phyloP scores from a whole-genome alignment of 2,888 invertebrate species.

The Chrysolina oricalcia region DNA sequence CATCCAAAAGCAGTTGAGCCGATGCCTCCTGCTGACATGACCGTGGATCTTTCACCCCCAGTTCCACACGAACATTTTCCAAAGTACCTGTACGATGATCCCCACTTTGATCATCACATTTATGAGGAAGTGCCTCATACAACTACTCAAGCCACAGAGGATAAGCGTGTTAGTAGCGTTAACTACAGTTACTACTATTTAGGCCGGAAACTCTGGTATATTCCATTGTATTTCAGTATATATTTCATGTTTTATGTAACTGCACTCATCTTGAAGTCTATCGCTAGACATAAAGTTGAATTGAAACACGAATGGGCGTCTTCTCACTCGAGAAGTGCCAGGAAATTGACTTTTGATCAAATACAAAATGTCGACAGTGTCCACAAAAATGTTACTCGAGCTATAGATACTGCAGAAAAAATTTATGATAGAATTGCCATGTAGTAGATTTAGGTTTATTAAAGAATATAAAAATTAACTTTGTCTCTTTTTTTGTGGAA shows the following conservation, averaged over 20 bases:
- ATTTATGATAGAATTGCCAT: constrained; percentile 59
- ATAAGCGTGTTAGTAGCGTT: constrained; percentile 76
- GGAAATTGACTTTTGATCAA: constrained; percentile 51
- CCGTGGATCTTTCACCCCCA: constrained; percentile 71
- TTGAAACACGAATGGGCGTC: constrained; percentile 74
- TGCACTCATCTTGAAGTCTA: constrained; percentile 81
- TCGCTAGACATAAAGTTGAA: constrained; percentile 82
- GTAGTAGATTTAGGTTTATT: constrained; percentile 46
- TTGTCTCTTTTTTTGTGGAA: background rate
- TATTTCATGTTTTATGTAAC: constrained; percentile 82
- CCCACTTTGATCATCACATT: constrained; percentile 66
- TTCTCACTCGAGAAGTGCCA: constrained; percentile 52
- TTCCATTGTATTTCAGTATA: constrained; percentile 84
- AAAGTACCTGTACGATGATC: constrained; percentile 69
- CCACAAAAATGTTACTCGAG: constrained; percentile 60
- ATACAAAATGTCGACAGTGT: constrained; percentile 54
- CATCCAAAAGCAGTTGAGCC: constrained; percentile 24
- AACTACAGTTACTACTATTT: constrained; percentile 83
- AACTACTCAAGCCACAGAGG: constrained; percentile 74
- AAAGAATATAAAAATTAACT: background rate
- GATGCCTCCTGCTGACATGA: constrained; percentile 48
- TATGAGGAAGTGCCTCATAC: constrained; percentile 70
- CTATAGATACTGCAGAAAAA: constrained; percentile 55
- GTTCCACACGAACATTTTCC: constrained; percentile 60
- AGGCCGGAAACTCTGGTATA: constrained; percentile 83